These are phyloP conservation scores for Cheilosia vulpina DNA, from an alignment of 2,888 invertebrate species.

Conservation along the genomic window DNA sequence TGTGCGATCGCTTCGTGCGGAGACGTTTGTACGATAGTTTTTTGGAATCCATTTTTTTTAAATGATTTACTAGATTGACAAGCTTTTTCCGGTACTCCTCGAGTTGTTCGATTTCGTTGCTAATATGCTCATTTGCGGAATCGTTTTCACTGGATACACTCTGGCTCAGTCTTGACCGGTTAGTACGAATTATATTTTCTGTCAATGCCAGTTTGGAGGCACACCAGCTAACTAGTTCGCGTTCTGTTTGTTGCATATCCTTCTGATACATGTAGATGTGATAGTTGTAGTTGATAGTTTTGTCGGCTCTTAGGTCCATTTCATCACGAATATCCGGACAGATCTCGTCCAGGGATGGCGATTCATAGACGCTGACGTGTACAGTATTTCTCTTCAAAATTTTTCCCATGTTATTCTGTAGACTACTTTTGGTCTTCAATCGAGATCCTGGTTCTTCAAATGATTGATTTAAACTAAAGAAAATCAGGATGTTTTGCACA, in stretches of 20 bases:
- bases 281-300: slow-evolving; percentile 65
- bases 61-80: slow-evolving; percentile 72
- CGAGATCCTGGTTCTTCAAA: background rate
- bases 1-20: slow-evolving; percentile 37
- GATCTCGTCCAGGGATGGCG: slow-evolving; percentile 34
- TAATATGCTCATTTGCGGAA: slow-evolving; percentile 48
- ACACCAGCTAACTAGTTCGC: slow-evolving; percentile 78
- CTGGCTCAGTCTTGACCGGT: slow-evolving; percentile 25
- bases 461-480: slow-evolving; percentile 7
- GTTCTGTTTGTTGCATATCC: slow-evolving; percentile 76
- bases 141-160: slow-evolving; percentile 7
- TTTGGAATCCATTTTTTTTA: slow-evolving; percentile 76
- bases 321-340: background rate
- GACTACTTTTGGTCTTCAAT: background rate
- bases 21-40: slow-evolving; percentile 37
- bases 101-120: slow-evolving; percentile 75
- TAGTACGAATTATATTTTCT: slow-evolving; percentile 77
- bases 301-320: background rate
- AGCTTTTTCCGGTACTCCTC: slow-evolving; percentile 77
- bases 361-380: background rate
- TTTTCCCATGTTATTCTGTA: slow-evolving; percentile 36
- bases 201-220: slow-evolving; percentile 78
- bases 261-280: slow-evolving; percentile 78
- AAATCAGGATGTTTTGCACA: background rate
- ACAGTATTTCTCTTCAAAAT: slow-evolving; percentile 11